Evolutionary conservation across 92 coral and sea anemone genomes (phyloP), one percentile per base, ranked within the genome.

Genomic region (Desmophyllum pertusum): DNA sequence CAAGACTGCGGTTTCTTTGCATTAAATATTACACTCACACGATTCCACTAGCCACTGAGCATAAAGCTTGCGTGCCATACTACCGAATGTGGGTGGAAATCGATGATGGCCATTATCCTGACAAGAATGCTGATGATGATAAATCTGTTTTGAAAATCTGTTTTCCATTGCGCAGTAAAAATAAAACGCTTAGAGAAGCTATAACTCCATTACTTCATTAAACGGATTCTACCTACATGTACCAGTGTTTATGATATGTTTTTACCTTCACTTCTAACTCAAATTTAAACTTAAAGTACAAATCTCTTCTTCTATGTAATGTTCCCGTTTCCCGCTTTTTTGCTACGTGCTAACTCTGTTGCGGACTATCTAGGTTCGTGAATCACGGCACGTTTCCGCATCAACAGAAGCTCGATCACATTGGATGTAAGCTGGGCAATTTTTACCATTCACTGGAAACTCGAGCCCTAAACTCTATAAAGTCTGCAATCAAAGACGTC

Each of bases 11-110:
- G 33, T 57, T 9, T 57, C 29, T 53, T 23, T 21, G 8, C 14
- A 57, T 25, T 57, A 2, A 57, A 25, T 57, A 7, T 57, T 57
- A 9, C 63, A 55, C 30, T 8, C 50, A 21, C 37, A 27, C 8
- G 37, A 7, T 42, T 76, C 27, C 30, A 25, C 39, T 27, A 30
- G 21, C n/a, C 25, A 41, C 15, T 9, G 1, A 59, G 40, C 10
- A 10, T 5, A 15, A 23, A 41, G 18, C 50, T 80, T 67, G 76
- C 84, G 84, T 68, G 76, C 30, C n/a, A 43, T 48, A 50, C n/a
- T 25, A 21, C 84, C 21, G 10, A 31, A 37, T 35, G 84, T 80
- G 84, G 76, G 84, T 80, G 84, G 50, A 80, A 68, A 23, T 50
- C 35, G 19, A 48, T 37, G 64, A 51, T 39, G 9, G 42, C 35